A percentile compares a stretch with the other conserved stretches of the same genome.
Conservation (phyloP, 2,113 vertebrate species). For the Xenus cinereus region DNA sequence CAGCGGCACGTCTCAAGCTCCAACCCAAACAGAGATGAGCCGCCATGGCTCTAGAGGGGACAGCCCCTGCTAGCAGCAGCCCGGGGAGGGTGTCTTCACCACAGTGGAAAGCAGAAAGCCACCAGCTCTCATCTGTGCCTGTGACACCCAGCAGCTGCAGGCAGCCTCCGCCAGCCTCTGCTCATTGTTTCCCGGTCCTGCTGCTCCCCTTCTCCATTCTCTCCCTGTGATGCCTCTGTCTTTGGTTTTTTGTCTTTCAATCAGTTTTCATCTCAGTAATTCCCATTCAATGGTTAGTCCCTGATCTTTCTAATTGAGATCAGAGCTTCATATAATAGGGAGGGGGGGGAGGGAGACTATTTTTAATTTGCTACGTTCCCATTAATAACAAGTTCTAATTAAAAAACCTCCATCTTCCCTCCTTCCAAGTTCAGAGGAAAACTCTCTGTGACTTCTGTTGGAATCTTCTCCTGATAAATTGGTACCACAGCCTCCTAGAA, state of each 20-base stretch:
- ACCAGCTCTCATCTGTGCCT: neutral
- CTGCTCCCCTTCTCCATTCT: neutral
- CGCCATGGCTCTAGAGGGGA: neutral
- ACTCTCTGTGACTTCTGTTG: slow-evolving; percentile 61
- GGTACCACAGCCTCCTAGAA: slow-evolving; percentile 61
- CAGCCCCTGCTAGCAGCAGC: neutral
- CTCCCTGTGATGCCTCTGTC: neutral
- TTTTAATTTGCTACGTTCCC: slow-evolving; percentile 80
- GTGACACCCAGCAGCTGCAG: neutral
- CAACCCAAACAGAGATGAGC: neutral
- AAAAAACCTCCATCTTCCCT: slow-evolving; percentile 73
- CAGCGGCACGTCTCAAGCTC: neutral
- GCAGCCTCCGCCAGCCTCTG: neutral
- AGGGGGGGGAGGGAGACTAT: slow-evolving; percentile 62
- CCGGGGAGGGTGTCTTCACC: neutral
- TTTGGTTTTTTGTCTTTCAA: slow-evolving; percentile 54
- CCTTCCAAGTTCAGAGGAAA: slow-evolving; percentile 71
- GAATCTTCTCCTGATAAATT: slow-evolving; percentile 71
- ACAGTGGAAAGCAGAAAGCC: neutral
- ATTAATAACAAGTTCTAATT: slow-evolving; percentile 83
- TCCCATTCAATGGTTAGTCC: slow-evolving; percentile 70
- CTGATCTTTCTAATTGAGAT: slow-evolving; percentile 83
- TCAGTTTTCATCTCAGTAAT: slow-evolving; percentile 74
- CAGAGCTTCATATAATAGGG: slow-evolving; percentile 75
- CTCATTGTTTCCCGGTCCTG: neutral